Evolutionary conservation across 1,140 invertebrate species (phyloP).

Genomic region (Caenorhabditis elegans): WBcel235 BX284606.5:13272501-13273000

Average conservation of each 20-base stretch:
- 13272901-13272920: neutral
- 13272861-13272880: neutral
- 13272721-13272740: neutral
- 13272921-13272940: neutral
- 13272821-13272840: neutral
- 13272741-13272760: neutral
- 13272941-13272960: neutral
- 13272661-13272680: too few species aligned
- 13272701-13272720: neutral
- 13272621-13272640: neutral
- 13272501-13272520: slow-evolving; percentile 26
- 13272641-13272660: too few species aligned
- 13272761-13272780: too few species aligned
- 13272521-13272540: neutral
- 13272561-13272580: neutral
- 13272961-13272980: neutral
- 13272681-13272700: too few species aligned
- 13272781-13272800: neutral
- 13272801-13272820: neutral
- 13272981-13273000: neutral
- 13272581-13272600: slow-evolving; percentile 4
- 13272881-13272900: neutral
- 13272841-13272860: too few species aligned
- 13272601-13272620: neutral
- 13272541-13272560: neutral